Evolutionary conservation across 2,888 invertebrate species (phyloP), one percentile per base, ranked within the genome.

Genomic region (Argyra leucocephala): DNA sequence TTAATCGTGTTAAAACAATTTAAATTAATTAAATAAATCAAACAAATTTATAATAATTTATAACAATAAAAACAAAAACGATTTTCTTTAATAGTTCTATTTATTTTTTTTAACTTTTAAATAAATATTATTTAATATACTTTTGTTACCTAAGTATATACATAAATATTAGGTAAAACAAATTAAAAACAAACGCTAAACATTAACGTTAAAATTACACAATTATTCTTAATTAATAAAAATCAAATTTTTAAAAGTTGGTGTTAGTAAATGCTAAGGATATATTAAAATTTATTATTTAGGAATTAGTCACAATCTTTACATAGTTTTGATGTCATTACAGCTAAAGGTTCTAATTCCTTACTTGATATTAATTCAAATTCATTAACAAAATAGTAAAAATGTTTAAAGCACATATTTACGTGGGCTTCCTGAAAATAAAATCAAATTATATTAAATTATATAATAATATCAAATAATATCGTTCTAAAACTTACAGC

Each of bases 391-490:
- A 96, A 95, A 76, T 91, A 95, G 77, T 91, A 94, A 78, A 93
- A 95, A 78, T 95, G 94, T 76, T 95, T 95, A 82, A 94, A 95
- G 76, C 94, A 94, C 1, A 93, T 93, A 78, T 95, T 95, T 0
- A 93, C 91, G 75, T 95, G 94, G 22, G 94, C 92, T 78, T 95
- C 93, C 78, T 76, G n/a, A 67, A 37, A 70, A 66, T 26, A 69
- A 63, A 24, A 63, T 63, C 68, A 66, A 31, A 63, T 64, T 61
- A 23, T 58, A 62, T n/a, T n/a, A n/a, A n/a, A 57, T 37, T 31
- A n/a, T 26, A n/a, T 68, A 66, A 22, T 59, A 62, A 22, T 67
- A 65, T 65, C 58, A 62, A 64, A n/a, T n/a, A 57, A 61, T 26
- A n/a, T 9, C 1, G 22, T 6, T n/a, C 37, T 24, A 23, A 36